Evolutionary conservation across 2,113 vertebrate species (phyloP), one percentile per base, ranked within the genome.

Genomic region (Daboia siamensis): DNA sequence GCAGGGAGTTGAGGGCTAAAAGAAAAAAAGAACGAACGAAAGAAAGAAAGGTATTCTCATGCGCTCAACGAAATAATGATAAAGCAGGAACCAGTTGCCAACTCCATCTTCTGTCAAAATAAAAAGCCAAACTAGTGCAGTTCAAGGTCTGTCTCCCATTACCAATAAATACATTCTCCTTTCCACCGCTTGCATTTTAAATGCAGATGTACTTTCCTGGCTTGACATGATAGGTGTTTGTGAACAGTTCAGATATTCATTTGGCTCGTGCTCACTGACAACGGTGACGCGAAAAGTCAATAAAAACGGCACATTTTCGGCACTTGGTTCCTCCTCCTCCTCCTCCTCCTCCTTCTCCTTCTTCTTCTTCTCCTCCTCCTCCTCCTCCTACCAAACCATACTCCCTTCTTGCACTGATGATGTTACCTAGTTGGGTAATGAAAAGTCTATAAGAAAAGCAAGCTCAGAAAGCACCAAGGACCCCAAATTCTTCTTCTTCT

Each of bases 201-300:
- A 95, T 94, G 88, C 88, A 93, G 94, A 91, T 95, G 91, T 92
- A 92, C 91, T 94, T 96, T 91, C 23, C 29, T 89, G 84, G 74
- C 74, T 96, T 74, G 92, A 74, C 88, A 91, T 54, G 74, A 94
- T 94, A 44, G 94, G 87, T 95, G n/a, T 94, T 95, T 92, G 88
- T 87, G 90, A 92, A 57, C 57, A 90, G n/a, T 87, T 95, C 91
- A 95, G 87, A 95, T 95, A 95, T 94, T 94, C 93, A 94, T 93
- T 15, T 59, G 92, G 88, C 85, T 94, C 94, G 89, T 11, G 44
- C 90, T 93, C 90, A 55, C 91, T 93, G 8, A 56, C n/a, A 39
- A 11, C 48, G 93, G 46, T 33, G 90, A 92, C 46, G 51, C 0
- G 57, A 90, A 93, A 2, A 89, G 54, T 90, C 84, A 61, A 90